Conservation (phyloP, 2,797 vertebrate genomes). For the Spinus pinus region DNA sequence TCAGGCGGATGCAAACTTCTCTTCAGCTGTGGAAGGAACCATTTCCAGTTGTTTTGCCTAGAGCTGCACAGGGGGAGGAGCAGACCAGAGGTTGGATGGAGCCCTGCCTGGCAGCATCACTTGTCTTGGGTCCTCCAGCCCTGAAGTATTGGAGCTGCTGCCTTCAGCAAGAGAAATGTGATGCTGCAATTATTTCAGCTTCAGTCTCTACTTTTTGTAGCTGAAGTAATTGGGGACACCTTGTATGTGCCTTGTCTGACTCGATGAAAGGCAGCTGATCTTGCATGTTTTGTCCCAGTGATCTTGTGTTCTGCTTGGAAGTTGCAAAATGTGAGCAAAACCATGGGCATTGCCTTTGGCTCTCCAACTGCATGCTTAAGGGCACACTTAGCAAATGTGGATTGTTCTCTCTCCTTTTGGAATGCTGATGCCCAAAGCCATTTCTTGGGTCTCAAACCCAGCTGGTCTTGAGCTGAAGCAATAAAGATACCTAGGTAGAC, state of each 20-base stretch:
- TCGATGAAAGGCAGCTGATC: background rate
- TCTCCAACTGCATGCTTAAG: background rate
- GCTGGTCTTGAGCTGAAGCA: background rate
- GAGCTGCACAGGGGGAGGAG: background rate
- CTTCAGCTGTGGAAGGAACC: background rate
- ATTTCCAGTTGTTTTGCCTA: background rate
- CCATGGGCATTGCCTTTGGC: background rate
- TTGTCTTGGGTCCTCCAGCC: background rate
- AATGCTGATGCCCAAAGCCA: background rate
- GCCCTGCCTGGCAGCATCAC: background rate
- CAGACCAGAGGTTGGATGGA: background rate
- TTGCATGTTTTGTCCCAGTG: background rate
- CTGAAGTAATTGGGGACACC: background rate
- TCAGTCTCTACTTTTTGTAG: background rate
- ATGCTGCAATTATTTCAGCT: background rate
- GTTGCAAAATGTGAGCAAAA: background rate
- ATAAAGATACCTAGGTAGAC: fast-evolving
- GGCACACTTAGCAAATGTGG: fast-evolving
- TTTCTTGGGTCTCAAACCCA: background rate
- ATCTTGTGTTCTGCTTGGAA: background rate
- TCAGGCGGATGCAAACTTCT: background rate
- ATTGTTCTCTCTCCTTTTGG: background rate
- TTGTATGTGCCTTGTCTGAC: background rate
- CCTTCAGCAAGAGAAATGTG: background rate
- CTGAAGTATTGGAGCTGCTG: background rate